Conservation (phyloP, 2,797 vertebrate species). For the Peromyscus attwateri region DNA sequence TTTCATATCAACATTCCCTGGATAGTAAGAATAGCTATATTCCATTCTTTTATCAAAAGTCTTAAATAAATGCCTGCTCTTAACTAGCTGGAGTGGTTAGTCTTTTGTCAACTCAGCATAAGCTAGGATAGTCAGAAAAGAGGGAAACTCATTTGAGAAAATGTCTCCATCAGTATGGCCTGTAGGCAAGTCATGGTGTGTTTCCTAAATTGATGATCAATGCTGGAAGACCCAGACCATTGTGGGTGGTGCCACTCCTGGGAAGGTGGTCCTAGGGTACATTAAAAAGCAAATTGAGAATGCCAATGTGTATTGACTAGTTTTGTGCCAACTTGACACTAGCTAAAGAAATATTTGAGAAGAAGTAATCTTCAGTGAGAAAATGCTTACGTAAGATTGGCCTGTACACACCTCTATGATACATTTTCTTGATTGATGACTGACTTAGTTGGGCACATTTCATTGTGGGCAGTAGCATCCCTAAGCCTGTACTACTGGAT, state of each 20-base stretch:
- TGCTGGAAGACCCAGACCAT: not conserved
- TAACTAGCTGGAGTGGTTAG: not conserved
- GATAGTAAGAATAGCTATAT: not conserved
- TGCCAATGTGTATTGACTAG: not conserved
- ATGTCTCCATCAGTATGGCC: not conserved
- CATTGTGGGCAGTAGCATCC: not conserved
- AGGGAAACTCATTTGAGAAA: not conserved
- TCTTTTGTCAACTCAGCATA: not conserved
- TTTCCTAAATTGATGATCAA: not conserved
- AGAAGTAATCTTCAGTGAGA: no score
- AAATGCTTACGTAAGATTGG: not conserved
- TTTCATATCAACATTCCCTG: not conserved
- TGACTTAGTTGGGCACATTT: no score
- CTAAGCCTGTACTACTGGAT: not conserved
- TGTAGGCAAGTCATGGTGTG: not conserved
- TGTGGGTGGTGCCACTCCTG: not conserved
- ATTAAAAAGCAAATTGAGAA: not conserved
- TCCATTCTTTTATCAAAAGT: not conserved
- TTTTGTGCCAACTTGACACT: not conserved
- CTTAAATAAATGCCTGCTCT: not conserved
- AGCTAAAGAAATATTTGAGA: not conserved
- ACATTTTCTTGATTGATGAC: not conserved
- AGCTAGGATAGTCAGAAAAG: not conserved
- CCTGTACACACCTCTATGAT: not conserved
- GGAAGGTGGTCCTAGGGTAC: not conserved